phyloP scores from a whole-genome alignment of 2,888 invertebrate genomes.

The Cerastoderma edule region DNA sequence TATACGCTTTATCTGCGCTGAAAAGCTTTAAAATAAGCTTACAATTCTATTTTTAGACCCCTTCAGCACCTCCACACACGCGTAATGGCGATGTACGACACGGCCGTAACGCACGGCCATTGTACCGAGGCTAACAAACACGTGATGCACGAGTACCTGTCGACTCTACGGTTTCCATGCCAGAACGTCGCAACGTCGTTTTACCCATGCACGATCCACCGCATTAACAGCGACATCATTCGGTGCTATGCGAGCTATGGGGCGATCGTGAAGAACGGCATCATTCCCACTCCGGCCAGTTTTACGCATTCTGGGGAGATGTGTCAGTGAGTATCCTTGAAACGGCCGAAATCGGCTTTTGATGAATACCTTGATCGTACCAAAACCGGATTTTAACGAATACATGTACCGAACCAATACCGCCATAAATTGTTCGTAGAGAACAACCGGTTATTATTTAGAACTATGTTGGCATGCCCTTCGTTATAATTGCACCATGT shows the following conservation, averaged over 20 bases:
- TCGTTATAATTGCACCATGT: too few relatives aligned
- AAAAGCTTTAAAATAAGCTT: not conserved
- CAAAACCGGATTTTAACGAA: too few relatives aligned
- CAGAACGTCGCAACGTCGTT: constrained; percentile 36
- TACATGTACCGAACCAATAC: too few relatives aligned
- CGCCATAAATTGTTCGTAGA: too few relatives aligned
- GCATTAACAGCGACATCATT: constrained; percentile 31
- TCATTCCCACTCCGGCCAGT: constrained; percentile 32
- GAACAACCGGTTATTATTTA: too few relatives aligned
- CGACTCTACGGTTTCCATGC: constrained; percentile 45
- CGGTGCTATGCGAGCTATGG: constrained; percentile 39
- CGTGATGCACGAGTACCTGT: constrained; percentile 36
- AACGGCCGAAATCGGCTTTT: too few relatives aligned
- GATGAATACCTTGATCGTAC: too few relatives aligned
- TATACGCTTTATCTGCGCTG: too few relatives aligned
- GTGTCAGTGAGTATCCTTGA: constrained; percentile 45
- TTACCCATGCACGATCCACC: constrained; percentile 45
- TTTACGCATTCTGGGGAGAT: constrained; percentile 35
- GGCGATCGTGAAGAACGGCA: constrained; percentile 35
- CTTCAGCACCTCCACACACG: constrained; percentile 22
- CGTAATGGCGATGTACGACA: constrained; percentile 25
- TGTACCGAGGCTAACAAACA: constrained; percentile 24
- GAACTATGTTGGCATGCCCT: too few relatives aligned
- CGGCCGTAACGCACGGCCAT: constrained; percentile 23
- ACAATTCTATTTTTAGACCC: constrained; percentile 32